Evolutionary conservation across 2,113 vertebrate genomes (phyloP), one percentile per base, ranked within the genome.

Genomic region (Daubentonia madagascariensis): DNA sequence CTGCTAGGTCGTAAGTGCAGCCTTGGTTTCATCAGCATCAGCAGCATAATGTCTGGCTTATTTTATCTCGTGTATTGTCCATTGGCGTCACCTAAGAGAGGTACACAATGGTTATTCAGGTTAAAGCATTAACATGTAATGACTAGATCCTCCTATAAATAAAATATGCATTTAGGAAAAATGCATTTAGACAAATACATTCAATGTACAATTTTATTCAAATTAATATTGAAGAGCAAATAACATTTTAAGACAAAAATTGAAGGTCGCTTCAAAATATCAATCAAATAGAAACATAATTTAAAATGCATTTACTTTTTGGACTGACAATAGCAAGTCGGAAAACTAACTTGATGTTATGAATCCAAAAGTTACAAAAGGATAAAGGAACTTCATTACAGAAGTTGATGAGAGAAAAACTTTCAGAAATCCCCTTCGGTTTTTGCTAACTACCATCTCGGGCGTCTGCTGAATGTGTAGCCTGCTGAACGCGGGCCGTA

Each of bases 221-320:
- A 91, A 3, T 84, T 72, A 93, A 85, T 75, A 84, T 90, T 79
- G 85, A 95, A 95, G 45, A 95, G 43, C 48, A 85, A 89, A 40
- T 83, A 78, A 70, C n/a, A 75, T 22, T 84, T 83, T 37, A 37
- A 45, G 52, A 78, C 25, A 65, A 63, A 94, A 89, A 72, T 40
- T 52, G 37, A 95, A 78, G 80, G 59, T 67, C 70, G 57, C 13
- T 48, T 48, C 28, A 35, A 90, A 52, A 20, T 52, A 89, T 45
- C 20, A 95, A 40, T 85, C 88, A 0, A 88, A 35, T 59, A n/a
- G 61, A 67, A 95, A 57, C 17, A 61, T 25, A 35, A 90, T 43
- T 50, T 94, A 87, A 67, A 87, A 78, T 32, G 63, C 13, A 43
- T 78, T 86, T n/a, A 12, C 22, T 6, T 14, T 45, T 76, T 91